Evolutionary conservation across 2,797 vertebrate genomes (phyloP).

Genomic region (Pangasius macronema): DNA sequence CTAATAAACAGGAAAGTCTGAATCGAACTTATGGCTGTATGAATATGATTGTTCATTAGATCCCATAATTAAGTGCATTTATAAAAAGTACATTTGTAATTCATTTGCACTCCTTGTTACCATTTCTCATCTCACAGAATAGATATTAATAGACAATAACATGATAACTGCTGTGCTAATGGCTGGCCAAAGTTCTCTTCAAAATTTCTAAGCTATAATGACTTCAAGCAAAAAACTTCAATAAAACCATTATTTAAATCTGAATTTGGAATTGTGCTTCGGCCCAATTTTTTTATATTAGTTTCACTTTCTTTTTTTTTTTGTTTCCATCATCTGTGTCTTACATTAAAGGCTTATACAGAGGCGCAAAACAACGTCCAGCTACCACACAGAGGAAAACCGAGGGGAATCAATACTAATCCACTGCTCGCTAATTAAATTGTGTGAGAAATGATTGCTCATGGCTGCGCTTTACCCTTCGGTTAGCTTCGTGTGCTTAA

Average conservation of each 20-base stretch:
- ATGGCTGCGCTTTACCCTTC: constrained; percentile 20
- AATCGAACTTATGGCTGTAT: not conserved
- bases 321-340: not conserved
- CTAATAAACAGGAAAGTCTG: not conserved
- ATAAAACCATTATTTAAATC: not conserved
- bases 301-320: not conserved
- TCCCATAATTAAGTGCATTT: not conserved
- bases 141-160: not conserved
- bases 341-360: not conserved
- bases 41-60: not conserved
- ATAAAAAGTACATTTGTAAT: not conserved
- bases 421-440: constrained; percentile 47
- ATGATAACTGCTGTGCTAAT: not conserved
- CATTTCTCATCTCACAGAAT: not conserved
- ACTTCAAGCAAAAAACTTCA: not conserved
- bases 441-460: constrained; percentile 31
- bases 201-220: not conserved
- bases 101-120: not conserved
- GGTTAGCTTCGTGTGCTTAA: constrained; percentile 28
- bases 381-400: not conserved
- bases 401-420: constrained; percentile 48
- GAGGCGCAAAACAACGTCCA: not conserved
- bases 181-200: not conserved
- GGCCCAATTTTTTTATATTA: not conserved
- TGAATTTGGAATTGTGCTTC: not conserved